Percentiles rank a stretch among this genome's conserved stretches.
These are phyloP conservation scores for Stegodyphus mimosarum DNA, from an alignment of 1,140 invertebrate species.

Conservation along the genomic window DNA sequence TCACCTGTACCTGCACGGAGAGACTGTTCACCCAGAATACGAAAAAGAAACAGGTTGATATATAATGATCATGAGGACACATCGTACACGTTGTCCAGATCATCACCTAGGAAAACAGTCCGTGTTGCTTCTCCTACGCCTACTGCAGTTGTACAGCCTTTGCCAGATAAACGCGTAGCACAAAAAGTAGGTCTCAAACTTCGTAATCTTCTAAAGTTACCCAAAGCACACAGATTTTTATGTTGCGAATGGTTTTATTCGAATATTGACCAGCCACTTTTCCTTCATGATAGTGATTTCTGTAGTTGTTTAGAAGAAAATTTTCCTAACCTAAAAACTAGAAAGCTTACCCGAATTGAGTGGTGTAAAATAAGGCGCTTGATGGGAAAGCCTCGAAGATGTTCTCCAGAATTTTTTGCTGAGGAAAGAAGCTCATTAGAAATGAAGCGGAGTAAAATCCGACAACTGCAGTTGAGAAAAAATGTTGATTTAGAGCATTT, in stretches of 20 bases:
- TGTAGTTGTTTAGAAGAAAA: constrained; percentile 92
- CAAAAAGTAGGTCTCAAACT: constrained; percentile 90
- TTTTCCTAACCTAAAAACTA: constrained; percentile 91
- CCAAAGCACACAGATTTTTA: constrained; percentile 99
- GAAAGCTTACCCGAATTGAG: constrained; percentile 87
- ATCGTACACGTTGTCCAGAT: constrained; percentile 62
- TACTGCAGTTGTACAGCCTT: neutral
- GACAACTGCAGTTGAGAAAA: constrained; percentile 94
- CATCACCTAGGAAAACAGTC: constrained; percentile 66
- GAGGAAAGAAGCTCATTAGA: constrained; percentile 93
- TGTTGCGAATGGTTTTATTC: constrained; percentile 99
- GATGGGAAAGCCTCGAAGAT: constrained; percentile 94
- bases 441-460: constrained; percentile 89
- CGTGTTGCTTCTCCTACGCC: constrained; percentile 53
- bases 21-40: constrained; percentile 57
- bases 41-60: constrained; percentile 63
- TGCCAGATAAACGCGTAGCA: constrained; percentile 75
- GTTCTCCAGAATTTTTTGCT: constrained; percentile 86
- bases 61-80: constrained; percentile 64
- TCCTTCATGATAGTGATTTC: constrained; percentile 97
- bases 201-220: constrained; percentile 95
- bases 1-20: constrained; percentile 46
- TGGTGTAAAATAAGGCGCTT: constrained; percentile 95
- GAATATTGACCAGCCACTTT: constrained; percentile 92
- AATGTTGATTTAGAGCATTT: constrained; percentile 80